Conservation (phyloP, 2,797 vertebrate species). For the Chlorospingus semifuscus region DNA sequence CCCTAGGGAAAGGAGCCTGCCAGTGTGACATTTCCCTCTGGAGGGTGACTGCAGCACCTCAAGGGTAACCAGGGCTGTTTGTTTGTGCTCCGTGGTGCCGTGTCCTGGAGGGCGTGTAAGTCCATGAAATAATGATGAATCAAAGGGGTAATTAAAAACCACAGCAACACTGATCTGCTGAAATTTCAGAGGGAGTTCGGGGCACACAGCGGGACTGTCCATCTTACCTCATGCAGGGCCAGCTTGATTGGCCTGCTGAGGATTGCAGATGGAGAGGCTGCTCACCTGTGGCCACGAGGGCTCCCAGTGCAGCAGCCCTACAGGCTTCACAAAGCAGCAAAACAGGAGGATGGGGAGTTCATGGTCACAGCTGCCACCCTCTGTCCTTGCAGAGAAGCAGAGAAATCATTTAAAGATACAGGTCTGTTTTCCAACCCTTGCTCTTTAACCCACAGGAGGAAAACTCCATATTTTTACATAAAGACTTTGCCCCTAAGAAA, state of each 20-base stretch:
- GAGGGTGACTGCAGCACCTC: constrained; percentile 27
- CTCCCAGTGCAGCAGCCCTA: constrained; percentile 85
- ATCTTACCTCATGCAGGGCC: constrained; percentile 82
- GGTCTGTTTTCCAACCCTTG: not conserved
- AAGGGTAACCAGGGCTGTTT: constrained; percentile 72
- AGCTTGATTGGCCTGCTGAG: constrained; percentile 94
- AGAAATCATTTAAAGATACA: constrained; percentile 39
- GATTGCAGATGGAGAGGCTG: constrained; percentile 79
- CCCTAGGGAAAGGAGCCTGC: constrained; percentile 12
- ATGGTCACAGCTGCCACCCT: constrained; percentile 59
- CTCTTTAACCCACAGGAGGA: not conserved
- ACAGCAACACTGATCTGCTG: constrained; percentile 84
- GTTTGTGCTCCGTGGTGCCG: constrained; percentile 56
- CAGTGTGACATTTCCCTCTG: constrained; percentile 21
- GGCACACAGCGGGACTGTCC: constrained; percentile 79
- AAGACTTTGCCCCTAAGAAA: not conserved
- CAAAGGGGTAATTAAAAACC: constrained; percentile 91
- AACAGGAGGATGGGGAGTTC: constrained; percentile 59
- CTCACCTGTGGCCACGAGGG: constrained; percentile 89
- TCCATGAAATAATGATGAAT: constrained; percentile 95
- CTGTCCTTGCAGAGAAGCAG: constrained; percentile 6
- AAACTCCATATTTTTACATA: not conserved
- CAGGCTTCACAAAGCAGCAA: constrained; percentile 70
- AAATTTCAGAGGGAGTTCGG: constrained; percentile 87
- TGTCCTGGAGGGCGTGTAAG: constrained; percentile 87